phyloP scores from a whole-genome alignment of 2,888 invertebrate species.

The Dicranocentrus wangi region DNA sequence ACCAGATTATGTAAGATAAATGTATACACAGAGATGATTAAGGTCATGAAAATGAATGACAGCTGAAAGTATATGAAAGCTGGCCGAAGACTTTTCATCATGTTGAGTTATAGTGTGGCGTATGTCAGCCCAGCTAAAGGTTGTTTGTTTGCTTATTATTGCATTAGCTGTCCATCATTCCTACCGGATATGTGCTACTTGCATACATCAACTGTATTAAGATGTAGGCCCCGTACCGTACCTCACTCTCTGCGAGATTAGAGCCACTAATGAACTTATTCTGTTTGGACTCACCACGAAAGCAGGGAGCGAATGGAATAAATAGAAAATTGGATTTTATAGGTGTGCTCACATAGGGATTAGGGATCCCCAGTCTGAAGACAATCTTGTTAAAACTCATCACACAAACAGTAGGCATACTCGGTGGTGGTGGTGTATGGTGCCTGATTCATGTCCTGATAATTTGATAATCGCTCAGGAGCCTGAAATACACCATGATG shows the following conservation, averaged over 20 bases:
- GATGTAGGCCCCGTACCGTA: neutral
- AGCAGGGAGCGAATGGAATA: neutral
- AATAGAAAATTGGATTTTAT: conserved; percentile 2
- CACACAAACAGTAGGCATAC: too few relatives aligned
- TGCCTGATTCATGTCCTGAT: too few relatives aligned
- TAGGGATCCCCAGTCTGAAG: too few relatives aligned
- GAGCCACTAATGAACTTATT: conserved; percentile 39
- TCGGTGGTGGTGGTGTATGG: too few relatives aligned
- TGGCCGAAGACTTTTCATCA: neutral
- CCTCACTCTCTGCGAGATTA: too few relatives aligned
- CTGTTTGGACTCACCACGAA: neutral
- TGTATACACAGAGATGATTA: conserved; percentile 28
- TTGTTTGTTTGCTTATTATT: conserved; percentile 1
- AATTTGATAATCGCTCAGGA: too few relatives aligned
- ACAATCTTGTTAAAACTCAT: too few relatives aligned
- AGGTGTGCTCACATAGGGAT: too few relatives aligned
- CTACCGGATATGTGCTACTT: too few relatives aligned
- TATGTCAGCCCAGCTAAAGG: neutral
- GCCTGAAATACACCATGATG: too few relatives aligned
- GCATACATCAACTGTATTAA: conserved; percentile 12
- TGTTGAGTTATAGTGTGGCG: too few relatives aligned
- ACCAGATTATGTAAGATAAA: conserved; percentile 55
- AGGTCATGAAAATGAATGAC: conserved; percentile 35
- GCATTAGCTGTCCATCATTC: neutral
- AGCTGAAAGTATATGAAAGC: neutral